A percentile compares a stretch with the other conserved stretches of the same genome.
These are phyloP conservation scores for Regulus satrapa DNA, from an alignment of 2,113 vertebrate genomes.

Conservation along the genomic window DNA sequence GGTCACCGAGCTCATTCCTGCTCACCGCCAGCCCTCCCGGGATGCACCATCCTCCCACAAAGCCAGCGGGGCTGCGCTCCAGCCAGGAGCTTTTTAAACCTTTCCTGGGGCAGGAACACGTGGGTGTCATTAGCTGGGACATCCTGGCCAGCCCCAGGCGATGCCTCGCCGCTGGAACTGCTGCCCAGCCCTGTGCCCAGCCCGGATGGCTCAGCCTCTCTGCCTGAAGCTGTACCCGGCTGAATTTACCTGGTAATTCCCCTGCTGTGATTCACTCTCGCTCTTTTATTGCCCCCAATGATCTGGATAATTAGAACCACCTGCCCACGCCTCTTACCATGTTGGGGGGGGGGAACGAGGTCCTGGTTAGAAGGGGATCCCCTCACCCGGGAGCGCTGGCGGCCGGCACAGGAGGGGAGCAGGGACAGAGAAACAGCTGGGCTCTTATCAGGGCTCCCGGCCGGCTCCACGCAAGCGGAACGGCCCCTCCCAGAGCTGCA, in stretches of 20 bases:
- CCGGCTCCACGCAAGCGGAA: neutral
- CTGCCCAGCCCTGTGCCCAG: neutral
- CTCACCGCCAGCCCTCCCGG: neutral
- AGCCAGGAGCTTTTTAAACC: neutral
- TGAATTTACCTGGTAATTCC: neutral
- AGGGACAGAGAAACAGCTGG: neutral
- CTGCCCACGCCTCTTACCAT: neutral
- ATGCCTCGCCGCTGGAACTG: neutral
- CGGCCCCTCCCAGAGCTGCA: neutral
- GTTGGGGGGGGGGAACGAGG: neutral
- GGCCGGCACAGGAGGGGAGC: neutral
- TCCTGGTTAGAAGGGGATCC: neutral
- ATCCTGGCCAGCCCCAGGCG: neutral
- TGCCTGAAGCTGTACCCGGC: neutral
- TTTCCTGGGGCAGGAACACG: neutral
- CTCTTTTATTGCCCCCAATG: neutral
- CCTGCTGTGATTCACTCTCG: neutral
- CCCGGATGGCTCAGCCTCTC: neutral
- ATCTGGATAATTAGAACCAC: neutral
- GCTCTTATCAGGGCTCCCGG: neutral
- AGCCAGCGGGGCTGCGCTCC: accelerated
- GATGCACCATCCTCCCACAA: neutral
- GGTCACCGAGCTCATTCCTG: no score
- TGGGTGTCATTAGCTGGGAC: neutral
- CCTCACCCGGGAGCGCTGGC: neutral